phyloP scores from a whole-genome alignment of 2,797 vertebrate genomes.

The Tamandua tetradactyla region DNA sequence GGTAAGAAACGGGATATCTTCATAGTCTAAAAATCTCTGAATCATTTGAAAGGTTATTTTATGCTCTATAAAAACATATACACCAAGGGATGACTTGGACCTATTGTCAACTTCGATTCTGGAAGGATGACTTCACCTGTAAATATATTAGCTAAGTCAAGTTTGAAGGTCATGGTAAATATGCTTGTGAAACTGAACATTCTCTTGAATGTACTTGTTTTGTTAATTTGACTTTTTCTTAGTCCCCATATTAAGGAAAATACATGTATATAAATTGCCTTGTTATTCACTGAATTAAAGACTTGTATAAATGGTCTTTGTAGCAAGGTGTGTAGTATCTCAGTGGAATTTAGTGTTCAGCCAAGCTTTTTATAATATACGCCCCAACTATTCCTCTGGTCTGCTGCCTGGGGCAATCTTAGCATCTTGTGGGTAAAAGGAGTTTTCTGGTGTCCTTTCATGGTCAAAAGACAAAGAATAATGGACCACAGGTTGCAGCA shows the following conservation, averaged over 20 bases:
- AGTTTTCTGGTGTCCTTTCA: neutral
- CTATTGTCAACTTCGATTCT: conserved; percentile 80
- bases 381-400: neutral
- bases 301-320: neutral
- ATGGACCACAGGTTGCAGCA: neutral
- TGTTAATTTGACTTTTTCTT: conserved; percentile 7
- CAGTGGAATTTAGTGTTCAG: neutral
- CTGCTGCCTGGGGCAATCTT: neutral
- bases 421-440: neutral
- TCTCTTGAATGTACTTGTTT: neutral
- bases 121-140: conserved; percentile 70
- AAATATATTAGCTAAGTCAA: neutral
- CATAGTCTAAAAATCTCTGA: conserved; percentile 30
- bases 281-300: neutral
- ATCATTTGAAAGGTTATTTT: conserved; percentile 28
- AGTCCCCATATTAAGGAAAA: neutral
- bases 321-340: neutral
- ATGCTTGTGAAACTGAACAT: neutral
- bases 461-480: neutral
- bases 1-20: conserved; percentile 14
- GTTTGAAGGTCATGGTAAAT: neutral
- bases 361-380: neutral
- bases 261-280: neutral
- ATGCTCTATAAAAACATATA: conserved; percentile 22
- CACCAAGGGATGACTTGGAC: neutral